Base-by-base conservation (phyloP, 2,888 invertebrate genomes). In the Watsonalla binaria region DNA sequence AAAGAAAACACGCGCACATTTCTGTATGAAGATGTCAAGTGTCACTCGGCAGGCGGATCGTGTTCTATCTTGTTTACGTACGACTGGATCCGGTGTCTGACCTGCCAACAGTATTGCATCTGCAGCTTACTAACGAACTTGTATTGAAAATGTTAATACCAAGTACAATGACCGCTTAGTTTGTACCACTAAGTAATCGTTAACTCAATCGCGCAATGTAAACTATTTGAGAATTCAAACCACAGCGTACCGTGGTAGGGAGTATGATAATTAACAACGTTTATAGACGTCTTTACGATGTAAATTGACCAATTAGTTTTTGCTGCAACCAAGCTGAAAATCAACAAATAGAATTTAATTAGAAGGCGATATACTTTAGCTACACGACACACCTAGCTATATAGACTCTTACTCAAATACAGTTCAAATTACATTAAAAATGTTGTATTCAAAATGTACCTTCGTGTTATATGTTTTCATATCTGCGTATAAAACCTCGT, bases 31-130 rank as follows among this genome's bases (percentile, higher is more conserved):
- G 49, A 49, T 49, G 49, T 49, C 49, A 49, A 49, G 49, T 49
- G 37, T 49, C 49, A 37, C 49, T 49, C 39, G 49, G 9, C 49
- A 37, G 15, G 15, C 15, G 49, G 49, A 49, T 49, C 49, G 49
- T 49, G 49, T 37, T 49, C 49, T 49, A 49, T 49, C 49, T 49
- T 49, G 49, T 49, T 49, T 49, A 49, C 15, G 37, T 49, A 37
- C 49, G 49, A 49, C 49, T 49, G 14, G 49, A 37, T 37, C 49
- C 49, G 49, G 49, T 37, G 49, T 15, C 37, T 9, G 49, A 13
- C 39, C 37, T 37, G 35, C 34, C 33, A 33, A n/a, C 34, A 34
- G 34, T 49, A 6, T 13, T 49, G 49, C n/a, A 37, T 15, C 49
- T 37, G 14, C 37, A 48, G 9, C 6, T 47, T 34, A 47, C 35